Conservation (phyloP, 2,797 vertebrate species). For the Microctenopoma steveboyesi region DNA sequence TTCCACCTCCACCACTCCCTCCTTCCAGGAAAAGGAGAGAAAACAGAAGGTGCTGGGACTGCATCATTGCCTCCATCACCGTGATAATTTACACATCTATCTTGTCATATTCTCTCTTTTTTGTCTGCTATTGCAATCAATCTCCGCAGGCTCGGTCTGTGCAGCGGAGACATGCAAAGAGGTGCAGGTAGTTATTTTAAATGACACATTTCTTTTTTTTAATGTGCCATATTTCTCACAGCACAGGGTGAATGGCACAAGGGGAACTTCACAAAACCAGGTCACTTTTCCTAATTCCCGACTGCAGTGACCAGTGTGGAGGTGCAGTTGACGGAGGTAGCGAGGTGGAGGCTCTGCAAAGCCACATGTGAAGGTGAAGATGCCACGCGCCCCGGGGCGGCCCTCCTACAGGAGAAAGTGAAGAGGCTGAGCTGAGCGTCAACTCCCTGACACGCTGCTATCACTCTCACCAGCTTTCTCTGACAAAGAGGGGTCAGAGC, state of each 20-base stretch:
- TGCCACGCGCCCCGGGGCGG: constrained; percentile 21
- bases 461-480: constrained; percentile 32
- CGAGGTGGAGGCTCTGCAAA: constrained; percentile 5
- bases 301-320: constrained; percentile 31
- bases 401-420: constrained; percentile 26
- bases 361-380: constrained; percentile 38
- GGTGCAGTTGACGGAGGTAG: constrained; percentile 10
- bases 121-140: constrained; percentile 94
- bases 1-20: constrained; percentile 73
- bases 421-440: constrained; percentile 43
- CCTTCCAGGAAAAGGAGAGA: constrained; percentile 76
- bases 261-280: constrained; percentile 51
- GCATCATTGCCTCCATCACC: constrained; percentile 99
- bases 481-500: constrained; percentile 72
- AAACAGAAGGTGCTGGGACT: constrained; percentile 99
- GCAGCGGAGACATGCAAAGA: constrained; percentile 81
- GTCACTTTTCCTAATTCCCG: constrained; percentile 49
- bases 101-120: constrained; percentile 98
- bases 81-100: constrained; percentile 99
- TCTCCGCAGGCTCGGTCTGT: constrained; percentile 91
- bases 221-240: constrained; percentile 45
- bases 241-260: constrained; percentile 14
- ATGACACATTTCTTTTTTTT: constrained; percentile 45
- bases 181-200: constrained; percentile 74
- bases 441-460: constrained; percentile 26